Evolutionary conservation across 1,140 invertebrate genomes (phyloP).

Genomic region (Acromyrmex echinatior): DNA sequence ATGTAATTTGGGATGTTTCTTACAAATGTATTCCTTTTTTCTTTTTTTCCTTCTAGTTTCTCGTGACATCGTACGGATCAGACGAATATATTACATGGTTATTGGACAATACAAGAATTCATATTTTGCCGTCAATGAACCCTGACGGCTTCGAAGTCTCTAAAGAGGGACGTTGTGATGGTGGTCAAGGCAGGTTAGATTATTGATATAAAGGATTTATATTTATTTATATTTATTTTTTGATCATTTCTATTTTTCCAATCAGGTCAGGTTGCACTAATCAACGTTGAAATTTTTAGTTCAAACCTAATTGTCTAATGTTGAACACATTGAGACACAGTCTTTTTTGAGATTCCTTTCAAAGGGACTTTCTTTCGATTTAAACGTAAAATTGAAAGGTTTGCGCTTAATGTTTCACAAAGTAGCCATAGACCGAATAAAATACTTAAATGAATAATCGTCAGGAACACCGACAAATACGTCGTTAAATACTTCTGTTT

Average conservation of each 20-base stretch:
- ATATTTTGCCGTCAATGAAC: constrained; percentile 97
- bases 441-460: not conserved
- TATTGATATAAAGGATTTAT: not conserved
- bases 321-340: not conserved
- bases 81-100: constrained; percentile 95
- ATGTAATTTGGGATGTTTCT: not conserved
- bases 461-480: not conserved
- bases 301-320: not conserved
- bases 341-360: constrained; percentile 47
- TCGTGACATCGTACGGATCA: constrained; percentile 93
- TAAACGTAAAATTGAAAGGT: constrained; percentile 11
- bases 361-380: not conserved
- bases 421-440: not conserved
- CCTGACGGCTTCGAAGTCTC: constrained; percentile 96
- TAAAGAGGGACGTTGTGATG: constrained; percentile 94
- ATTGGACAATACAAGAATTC: constrained; percentile 95
- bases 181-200: constrained; percentile 92
- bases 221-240: not conserved
- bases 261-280: not conserved
- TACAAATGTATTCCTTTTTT: not conserved
- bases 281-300: not conserved
- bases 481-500: not conserved
- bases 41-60: constrained; percentile 88
- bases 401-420: not conserved
- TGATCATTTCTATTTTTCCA: not conserved